Evolutionary conservation across 1,140 invertebrate species (phyloP), one percentile per base, ranked within the genome.

Genomic region (Dolichoris vasculosae): DNA sequence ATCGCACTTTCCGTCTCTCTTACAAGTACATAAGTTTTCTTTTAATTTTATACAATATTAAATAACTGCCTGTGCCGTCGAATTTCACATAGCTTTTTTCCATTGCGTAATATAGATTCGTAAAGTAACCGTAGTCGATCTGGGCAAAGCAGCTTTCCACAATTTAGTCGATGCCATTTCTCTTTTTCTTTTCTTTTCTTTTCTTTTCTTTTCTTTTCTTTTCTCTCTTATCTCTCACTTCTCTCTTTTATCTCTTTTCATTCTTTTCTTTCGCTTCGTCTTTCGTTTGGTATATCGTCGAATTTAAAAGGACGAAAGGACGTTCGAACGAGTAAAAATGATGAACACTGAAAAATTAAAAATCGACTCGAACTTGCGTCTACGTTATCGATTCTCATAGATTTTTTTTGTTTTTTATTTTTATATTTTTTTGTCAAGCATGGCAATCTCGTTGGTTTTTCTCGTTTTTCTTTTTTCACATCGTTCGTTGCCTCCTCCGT

Each of bases 31-130:
- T 80, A 80, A 88, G 86, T 88, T 85, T 86, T 43, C 71, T 69
- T 85, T 82, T 51, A 88, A 81, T 86, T 90, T 90, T 93, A 91
- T 92, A 93, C 91, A 92, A 91, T 90, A 86, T 92, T 91, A 90
- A 89, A 90, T 89, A 91, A 84, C 90, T 89, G 90, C 82, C 86
- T 86, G 87, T 88, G 87, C 87, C 86, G 30, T 73, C 87, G 77
- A 87, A 83, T 87, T 88, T 84, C 8, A 73, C 80, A 73, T 35
- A 84, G 32, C 69, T 87, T 87, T 85, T n/a, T 87, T 75, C 75
- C 40, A 75, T 17, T 85, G 35, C 63, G 30, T 48, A 67, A 64
- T 81, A 48, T 76, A 81, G 26, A 59, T 85, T 30, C 64, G 51
- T 48, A 85, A 85, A 81, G 48, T 64, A 76, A 85, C 6, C 30